Conservation (phyloP, 2,113 vertebrate species). For the Mastomys coucha region DNA sequence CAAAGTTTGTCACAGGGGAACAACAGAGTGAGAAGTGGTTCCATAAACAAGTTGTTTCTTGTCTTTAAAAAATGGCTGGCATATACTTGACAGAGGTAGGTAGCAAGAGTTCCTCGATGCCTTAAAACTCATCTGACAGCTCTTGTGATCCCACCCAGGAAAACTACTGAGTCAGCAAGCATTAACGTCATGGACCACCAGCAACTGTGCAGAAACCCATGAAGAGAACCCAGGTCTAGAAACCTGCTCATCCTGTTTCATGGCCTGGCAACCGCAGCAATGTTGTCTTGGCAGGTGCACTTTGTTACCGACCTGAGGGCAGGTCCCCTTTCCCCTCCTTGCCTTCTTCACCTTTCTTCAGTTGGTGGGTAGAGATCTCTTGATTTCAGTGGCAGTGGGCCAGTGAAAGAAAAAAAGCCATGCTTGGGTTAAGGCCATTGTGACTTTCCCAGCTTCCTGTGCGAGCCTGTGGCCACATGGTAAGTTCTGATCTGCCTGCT, state of each 20-base stretch:
- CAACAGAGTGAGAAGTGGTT: not conserved
- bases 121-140: not conserved
- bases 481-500: not conserved
- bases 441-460: not conserved
- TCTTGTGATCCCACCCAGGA: not conserved
- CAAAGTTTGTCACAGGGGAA: not conserved
- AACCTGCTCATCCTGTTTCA: not conserved
- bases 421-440: not conserved
- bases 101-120: not conserved
- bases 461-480: not conserved
- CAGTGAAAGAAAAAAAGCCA: not conserved
- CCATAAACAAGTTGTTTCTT: not conserved
- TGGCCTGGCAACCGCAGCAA: not conserved
- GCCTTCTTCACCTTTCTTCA: not conserved
- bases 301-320: too few species aligned
- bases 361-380: not conserved
- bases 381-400: not conserved
- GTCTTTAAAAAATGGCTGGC: not conserved
- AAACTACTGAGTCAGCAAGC: not conserved
- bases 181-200: not conserved
- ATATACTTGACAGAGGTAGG: not conserved
- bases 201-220: not conserved
- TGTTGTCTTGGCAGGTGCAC: not conserved
- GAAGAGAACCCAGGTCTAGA: not conserved
- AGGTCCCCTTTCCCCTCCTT: not conserved